Conservation (phyloP, 2,113 vertebrate species). For the Chlorodrepanis virens region DNA sequence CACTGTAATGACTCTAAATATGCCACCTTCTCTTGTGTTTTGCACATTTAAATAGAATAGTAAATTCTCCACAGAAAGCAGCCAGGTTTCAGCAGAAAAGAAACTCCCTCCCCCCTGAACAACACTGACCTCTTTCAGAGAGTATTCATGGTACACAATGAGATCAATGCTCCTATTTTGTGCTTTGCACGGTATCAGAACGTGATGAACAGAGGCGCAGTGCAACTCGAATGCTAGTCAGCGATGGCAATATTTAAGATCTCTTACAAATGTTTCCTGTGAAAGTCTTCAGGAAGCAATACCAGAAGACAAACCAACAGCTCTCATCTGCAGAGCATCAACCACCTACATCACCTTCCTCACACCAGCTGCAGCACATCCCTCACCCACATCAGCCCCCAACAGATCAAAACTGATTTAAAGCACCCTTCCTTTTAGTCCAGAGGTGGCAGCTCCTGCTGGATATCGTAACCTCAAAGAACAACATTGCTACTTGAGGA, state of each 20-base stretch:
- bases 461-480: not conserved
- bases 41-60: not conserved
- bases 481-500: not conserved
- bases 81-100: not conserved
- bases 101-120: not conserved
- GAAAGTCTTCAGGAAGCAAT: not conserved
- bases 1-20: not conserved
- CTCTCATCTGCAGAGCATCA: rapidly evolving
- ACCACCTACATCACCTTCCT: not conserved
- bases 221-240: not conserved
- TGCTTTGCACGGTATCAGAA: not conserved
- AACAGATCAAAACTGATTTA: not conserved
- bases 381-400: not conserved
- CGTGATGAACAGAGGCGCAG: rapidly evolving
- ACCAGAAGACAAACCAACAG: not conserved
- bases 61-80: not conserved
- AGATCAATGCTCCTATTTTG: not conserved
- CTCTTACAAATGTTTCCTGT: not conserved
- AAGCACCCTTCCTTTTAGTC: not conserved
- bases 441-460: not conserved
- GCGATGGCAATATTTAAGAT: not conserved
- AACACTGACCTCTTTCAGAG: not conserved
- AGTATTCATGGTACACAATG: not conserved
- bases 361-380: too few relatives aligned
- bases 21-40: not conserved